Evolutionary conservation across 2,888 invertebrate species (phyloP).

Genomic region (Xestia ashworthii): DNA sequence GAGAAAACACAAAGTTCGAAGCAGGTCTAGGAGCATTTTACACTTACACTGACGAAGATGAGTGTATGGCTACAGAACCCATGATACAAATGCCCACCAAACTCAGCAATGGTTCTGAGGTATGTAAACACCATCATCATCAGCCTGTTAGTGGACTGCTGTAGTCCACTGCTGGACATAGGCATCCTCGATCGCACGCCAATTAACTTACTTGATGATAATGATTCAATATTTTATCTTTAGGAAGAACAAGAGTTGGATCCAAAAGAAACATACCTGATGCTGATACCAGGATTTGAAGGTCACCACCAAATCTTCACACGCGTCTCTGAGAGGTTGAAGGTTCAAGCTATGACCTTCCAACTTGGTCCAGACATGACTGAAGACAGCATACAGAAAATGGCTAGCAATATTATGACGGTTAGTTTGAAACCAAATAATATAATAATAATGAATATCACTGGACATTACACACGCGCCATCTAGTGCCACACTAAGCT

Average conservation of each 20-base stretch:
- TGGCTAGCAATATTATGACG: constrained; percentile 65
- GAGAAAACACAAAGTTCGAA: constrained; percentile 41
- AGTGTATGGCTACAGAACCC: constrained; percentile 67
- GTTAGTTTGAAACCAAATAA: not conserved
- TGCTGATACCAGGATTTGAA: constrained; percentile 80
- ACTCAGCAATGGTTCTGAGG: constrained; percentile 66
- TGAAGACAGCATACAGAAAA: constrained; percentile 71
- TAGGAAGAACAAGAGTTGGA: constrained; percentile 71
- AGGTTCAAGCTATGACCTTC: constrained; percentile 72
- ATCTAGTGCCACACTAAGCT: too few relatives aligned
- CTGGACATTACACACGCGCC: too few relatives aligned
- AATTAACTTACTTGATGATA: not conserved
- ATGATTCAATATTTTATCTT: constrained; percentile 14
- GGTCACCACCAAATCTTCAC: constrained; percentile 74
- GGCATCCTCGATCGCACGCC: too few relatives aligned
- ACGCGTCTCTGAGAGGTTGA: constrained; percentile 69
- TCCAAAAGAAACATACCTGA: constrained; percentile 67
- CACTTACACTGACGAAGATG: constrained; percentile 70
- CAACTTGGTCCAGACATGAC: constrained; percentile 74
- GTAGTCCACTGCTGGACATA: too few relatives aligned
- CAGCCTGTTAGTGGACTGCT: too few relatives aligned
- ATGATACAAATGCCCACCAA: constrained; percentile 71
- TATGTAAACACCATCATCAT: constrained; percentile 41
- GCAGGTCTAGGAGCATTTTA: constrained; percentile 71
- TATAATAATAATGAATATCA: too few relatives aligned